Conservation (phyloP, 2,888 invertebrate genomes). For the Venusia cambrica region DNA sequence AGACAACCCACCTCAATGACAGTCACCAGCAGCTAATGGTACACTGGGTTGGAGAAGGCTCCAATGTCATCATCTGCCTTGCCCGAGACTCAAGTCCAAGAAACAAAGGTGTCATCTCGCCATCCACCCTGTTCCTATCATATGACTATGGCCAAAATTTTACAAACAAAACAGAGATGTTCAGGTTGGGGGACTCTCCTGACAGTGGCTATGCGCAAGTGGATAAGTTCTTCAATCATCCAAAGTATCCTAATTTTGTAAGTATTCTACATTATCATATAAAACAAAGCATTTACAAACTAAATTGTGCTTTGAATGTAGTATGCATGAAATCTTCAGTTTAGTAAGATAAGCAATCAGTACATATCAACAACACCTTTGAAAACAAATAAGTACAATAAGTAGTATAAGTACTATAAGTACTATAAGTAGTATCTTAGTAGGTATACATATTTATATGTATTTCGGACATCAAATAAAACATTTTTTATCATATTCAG, state of each 20-base stretch:
- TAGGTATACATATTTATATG: too few species aligned
- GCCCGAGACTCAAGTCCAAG: constrained; percentile 86
- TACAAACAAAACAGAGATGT: constrained; percentile 85
- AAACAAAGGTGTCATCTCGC: constrained; percentile 79
- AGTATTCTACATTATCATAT: constrained; percentile 56
- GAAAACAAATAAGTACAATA: too few species aligned
- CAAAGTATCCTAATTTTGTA: constrained; percentile 89
- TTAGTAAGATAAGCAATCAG: too few species aligned
- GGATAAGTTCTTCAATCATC: constrained; percentile 93
- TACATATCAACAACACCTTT: too few species aligned
- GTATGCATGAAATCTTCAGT: too few species aligned
- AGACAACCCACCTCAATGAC: constrained; percentile 91
- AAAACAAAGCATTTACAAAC: not conserved
- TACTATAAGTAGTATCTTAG: too few species aligned
- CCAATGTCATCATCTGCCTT: constrained; percentile 92
- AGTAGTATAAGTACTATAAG: too few species aligned
- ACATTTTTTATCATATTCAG: too few species aligned
- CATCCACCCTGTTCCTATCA: constrained; percentile 91
- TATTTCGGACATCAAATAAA: too few species aligned
- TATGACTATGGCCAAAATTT: constrained; percentile 93
- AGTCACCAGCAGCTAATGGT: constrained; percentile 94
- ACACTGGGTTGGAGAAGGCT: constrained; percentile 95
- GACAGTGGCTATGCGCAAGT: constrained; percentile 84
- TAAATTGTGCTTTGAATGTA: too few species aligned
- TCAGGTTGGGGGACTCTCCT: constrained; percentile 77